Base-by-base conservation (phyloP, 2,888 invertebrate species). In the Choreutis nemorana region DNA sequence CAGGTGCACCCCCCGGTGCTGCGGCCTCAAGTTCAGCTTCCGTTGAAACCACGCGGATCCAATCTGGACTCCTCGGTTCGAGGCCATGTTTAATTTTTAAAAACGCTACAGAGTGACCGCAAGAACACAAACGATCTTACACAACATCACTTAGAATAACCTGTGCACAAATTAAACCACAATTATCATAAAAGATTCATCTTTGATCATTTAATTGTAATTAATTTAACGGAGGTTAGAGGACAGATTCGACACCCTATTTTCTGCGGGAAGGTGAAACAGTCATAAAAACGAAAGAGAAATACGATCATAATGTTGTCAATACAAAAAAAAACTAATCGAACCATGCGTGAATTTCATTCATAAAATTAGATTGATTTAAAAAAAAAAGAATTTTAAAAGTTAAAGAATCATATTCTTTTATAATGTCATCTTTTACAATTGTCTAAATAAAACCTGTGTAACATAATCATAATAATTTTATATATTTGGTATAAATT, bases 21-120 rank as follows among this genome's bases (percentile, higher is more conserved):
- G 95, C 58, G 96, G 94, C 75, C 94, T 86, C 75, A 97, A 86
- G 81, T 94, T 93, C 72, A 97, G 90, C 84, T 95, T 95, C 81
- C 92, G 90, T 83, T 97, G 97, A 85, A 94, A 94, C 97, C 97
- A 97, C 81, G 95, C 94, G 73, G 94, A 92, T 80, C 94, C 94
- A 70, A 91, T 91, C 85, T 94, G 94, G 80, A 94, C 89, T 77
- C 92, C 93, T 82, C 89, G 83, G 81, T 90, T 89, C 79, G 90
- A 90, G 85, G 90, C 90, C 90, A 90, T 90, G 84, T 83, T 86
- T 78, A 78, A 78, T 75, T 75, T 77, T 71, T 72, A 59, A 66
- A 72, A 73, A 71, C 63, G 70, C 75, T 78, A 78, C 68, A 73
- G 65, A 71, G 64, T 65, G 65, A 71, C 58, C 71, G 72, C 66